Evolutionary conservation across 2,113 vertebrate species (phyloP).

Genomic region (Cynopterus brachyotis): DNA sequence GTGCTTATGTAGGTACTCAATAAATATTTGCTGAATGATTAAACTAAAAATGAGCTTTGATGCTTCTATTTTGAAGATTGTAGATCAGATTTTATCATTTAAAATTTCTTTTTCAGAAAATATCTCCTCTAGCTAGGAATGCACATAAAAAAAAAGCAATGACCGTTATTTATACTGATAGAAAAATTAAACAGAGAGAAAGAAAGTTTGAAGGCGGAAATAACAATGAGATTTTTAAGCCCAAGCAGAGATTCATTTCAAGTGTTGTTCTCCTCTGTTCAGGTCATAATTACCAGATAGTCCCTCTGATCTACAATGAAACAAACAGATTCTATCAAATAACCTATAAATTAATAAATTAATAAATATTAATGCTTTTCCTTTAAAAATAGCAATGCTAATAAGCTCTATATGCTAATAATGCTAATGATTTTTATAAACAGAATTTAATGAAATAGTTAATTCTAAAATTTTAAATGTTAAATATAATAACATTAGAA

Average conservation of each 20-base stretch:
- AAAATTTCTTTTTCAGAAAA: slow-evolving; percentile 10
- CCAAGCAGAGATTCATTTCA: not conserved
- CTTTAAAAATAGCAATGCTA: slow-evolving; percentile 27
- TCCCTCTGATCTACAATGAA: slow-evolving; percentile 3
- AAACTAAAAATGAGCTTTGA: not conserved
- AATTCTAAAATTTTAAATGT: slow-evolving; percentile 36
- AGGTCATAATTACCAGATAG: not conserved
- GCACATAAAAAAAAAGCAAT: not conserved
- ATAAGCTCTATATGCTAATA: too few species aligned
- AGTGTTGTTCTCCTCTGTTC: not conserved
- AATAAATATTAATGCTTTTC: slow-evolving; percentile 46
- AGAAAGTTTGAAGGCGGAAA: not conserved
- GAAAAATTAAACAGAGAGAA: slow-evolving; percentile 33
- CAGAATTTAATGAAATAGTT: slow-evolving; percentile 1
- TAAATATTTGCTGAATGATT: not conserved
- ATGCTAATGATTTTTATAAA: slow-evolving; percentile 40
- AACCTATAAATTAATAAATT: not conserved
- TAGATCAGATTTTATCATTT: not conserved
- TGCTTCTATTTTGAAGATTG: not conserved
- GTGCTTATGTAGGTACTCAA: not conserved
- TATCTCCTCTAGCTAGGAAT: not conserved
- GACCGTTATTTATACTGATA: not conserved
- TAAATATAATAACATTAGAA: not conserved
- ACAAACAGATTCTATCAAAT: slow-evolving; percentile 29
- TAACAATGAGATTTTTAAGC: not conserved